Base-by-base conservation (phyloP, 2,797 vertebrate species). In the Tangara arthus region DNA sequence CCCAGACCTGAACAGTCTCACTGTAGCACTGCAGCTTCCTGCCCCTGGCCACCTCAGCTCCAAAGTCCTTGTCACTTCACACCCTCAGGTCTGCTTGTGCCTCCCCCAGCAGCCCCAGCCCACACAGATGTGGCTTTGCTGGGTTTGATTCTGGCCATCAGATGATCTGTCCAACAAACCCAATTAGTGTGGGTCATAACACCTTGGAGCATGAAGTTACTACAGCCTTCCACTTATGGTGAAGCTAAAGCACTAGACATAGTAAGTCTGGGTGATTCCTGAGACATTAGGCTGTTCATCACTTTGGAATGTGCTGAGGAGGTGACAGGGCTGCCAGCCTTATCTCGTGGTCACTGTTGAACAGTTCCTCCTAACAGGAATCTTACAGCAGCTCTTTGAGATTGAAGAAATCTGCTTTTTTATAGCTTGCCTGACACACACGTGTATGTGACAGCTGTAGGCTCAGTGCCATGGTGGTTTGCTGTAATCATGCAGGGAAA, bases 51-150 rank as follows among this genome's bases (percentile, higher is more conserved):
- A 66, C 8, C 23, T 73, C 0, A 2, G 22, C 46, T 83, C 41
- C 64, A 17, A 47, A 47, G 41, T 50, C 69, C 56, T 73, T 73
- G 35, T 56, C 52, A 41, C 83, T 56, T 73, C 63, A 12, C 52
- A 1, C 11, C 14, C 53, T 68, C 20, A 12, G 49, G 56, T 32
- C 20, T 70, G 15, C 37, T 15, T 35, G 35, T 71, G 18, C 37
- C 30, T 73, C 28, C 20, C 6, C 6, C 18, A 12, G 2, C 0
- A 0, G 17, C 15, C 8, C 21, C 35, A 79, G 34, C 24, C 30
- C 28, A 8, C 5, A 6, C 14, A 47, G 12, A 10, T 63, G 9
- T 79, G 72, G 10, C 26, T 73, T 44, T 66, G 49, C 17, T 81
- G 53, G 37, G 66, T 78, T 83, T 75, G 28, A 15, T 41, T 82